phyloP scores from a whole-genome alignment of 1,140 invertebrate genomes.

The Planococcus citri region DNA sequence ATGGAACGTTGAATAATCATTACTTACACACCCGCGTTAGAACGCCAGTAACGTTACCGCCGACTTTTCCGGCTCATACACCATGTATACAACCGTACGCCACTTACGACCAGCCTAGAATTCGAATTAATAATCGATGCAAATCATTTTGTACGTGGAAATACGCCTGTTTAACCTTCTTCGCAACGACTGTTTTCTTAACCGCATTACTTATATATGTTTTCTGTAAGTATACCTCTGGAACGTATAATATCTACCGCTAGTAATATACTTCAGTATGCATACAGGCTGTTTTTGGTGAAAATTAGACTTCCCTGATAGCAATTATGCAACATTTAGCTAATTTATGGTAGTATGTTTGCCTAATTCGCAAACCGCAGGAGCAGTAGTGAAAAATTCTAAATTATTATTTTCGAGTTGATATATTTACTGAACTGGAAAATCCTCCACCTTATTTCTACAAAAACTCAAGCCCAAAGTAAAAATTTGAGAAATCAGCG shows the following conservation, averaged over 20 bases:
- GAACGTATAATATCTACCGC: background rate
- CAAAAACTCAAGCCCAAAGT: no score
- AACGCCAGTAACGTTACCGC: conserved; percentile 59
- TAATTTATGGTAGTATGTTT: no score
- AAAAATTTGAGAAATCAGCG: no score
- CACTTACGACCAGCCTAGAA: conserved; percentile 74
- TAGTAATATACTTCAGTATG: background rate
- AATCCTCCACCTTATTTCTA: no score
- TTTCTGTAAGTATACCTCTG: conserved; percentile 57
- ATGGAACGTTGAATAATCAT: conserved; percentile 7
- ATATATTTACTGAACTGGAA: no score
- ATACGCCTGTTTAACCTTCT: conserved; percentile 80
- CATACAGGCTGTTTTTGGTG: no score
- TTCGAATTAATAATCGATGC: conserved; percentile 85
- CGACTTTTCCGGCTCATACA: conserved; percentile 56
- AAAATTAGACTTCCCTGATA: no score
- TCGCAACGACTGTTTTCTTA: conserved; percentile 72
- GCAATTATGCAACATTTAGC: no score
- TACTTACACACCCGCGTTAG: background rate
- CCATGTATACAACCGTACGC: conserved; percentile 61
- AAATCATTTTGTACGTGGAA: conserved; percentile 89
- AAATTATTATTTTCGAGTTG: no score
- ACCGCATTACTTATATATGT: conserved; percentile 87
- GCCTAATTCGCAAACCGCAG: no score
- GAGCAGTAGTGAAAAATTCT: no score